Base-by-base conservation (phyloP, 2,888 invertebrate species). In the Eristalis pertinax region DNA sequence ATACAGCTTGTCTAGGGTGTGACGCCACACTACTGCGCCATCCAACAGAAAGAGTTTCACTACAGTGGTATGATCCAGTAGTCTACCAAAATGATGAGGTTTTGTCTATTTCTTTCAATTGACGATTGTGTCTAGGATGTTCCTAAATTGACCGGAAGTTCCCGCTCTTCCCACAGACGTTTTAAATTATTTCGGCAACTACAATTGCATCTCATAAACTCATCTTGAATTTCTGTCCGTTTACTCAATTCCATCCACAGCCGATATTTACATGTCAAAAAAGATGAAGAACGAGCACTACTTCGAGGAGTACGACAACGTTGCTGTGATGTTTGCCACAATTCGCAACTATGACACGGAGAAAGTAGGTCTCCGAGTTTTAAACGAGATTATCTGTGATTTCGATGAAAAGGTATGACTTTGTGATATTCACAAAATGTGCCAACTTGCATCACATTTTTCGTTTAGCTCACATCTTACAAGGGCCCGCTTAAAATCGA, bases 311-410 rank as follows among this genome's bases (percentile, higher is more conserved):
- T 98, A 99, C 91, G 96, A 96, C 75, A 96, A 96, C 90, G 98
- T 98, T 0, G 97, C 98, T 1, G 98, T 99, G 0, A 98, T 99
- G 98, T 99, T 99, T 93, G 99, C 99, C 0, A 97, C 98, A 0
- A 95, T 99, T 65, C 97, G 97, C 19, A 97, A 97, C 91, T 97
- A 96, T 92, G 95, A 96, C 90, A 92, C 95, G 62, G 95, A 96
- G 74, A 92, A 92, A 81, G 96, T 97, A 79, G 93, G 95, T 68
- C 93, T 97, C 19, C 94, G 95, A 70, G 95, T 97, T 60, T 94
- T 99, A 76, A 98, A 99, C 92, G 96, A 97, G 93, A 97, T 99
- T 62, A 98, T 99, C 89, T 97, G 97, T 43, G 97, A 97, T 92
- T 98, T 99, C 92, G 99, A 99, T 93, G 96, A 97, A 89, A 91